These are phyloP conservation scores for Rugalucina vietnamica DNA, from an alignment of 2,888 invertebrate genomes.

Conservation along the genomic window DNA sequence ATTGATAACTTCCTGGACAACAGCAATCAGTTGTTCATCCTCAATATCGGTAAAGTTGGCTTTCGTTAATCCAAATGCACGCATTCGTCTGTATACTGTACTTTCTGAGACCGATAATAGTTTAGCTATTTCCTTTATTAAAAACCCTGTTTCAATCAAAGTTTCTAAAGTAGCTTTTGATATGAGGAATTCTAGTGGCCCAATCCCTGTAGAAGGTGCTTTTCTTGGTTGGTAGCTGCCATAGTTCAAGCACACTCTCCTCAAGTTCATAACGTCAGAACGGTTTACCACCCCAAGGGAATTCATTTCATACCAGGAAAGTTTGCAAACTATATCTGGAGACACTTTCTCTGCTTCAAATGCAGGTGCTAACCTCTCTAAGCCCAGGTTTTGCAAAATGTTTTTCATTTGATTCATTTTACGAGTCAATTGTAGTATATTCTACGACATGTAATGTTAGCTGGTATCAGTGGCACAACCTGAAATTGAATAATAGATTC, in stretches of 20 bases:
- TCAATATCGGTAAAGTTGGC: conserved; percentile 16
- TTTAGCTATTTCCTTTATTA: conserved; percentile 29
- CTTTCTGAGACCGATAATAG: conserved; percentile 28
- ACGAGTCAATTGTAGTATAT: no score
- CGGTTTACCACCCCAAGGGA: not conserved
- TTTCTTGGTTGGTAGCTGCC: no score
- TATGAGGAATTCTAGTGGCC: conserved; percentile 19
- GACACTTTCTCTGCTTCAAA: not conserved
- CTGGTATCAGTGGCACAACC: no score
- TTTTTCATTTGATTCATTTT: not conserved
- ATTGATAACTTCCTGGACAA: not conserved
- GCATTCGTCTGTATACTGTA: conserved; percentile 30
- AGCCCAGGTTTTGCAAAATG: conserved; percentile 6
- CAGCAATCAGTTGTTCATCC: conserved; percentile 13
- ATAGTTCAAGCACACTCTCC: conserved; percentile 43
- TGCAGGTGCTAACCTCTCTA: not conserved
- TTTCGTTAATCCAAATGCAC: not conserved
- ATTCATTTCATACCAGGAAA: conserved; percentile 3
- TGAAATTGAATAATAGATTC: no score
- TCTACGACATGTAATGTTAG: no score
- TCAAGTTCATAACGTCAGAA: conserved; percentile 21
- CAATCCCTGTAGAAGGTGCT: no score
- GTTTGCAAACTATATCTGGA: conserved; percentile 16
- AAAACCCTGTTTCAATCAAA: conserved; percentile 27
- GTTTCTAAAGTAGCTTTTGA: conserved; percentile 21